Base-by-base conservation (phyloP, 2,113 vertebrate species). In the Chlamydotis undulata region DNA sequence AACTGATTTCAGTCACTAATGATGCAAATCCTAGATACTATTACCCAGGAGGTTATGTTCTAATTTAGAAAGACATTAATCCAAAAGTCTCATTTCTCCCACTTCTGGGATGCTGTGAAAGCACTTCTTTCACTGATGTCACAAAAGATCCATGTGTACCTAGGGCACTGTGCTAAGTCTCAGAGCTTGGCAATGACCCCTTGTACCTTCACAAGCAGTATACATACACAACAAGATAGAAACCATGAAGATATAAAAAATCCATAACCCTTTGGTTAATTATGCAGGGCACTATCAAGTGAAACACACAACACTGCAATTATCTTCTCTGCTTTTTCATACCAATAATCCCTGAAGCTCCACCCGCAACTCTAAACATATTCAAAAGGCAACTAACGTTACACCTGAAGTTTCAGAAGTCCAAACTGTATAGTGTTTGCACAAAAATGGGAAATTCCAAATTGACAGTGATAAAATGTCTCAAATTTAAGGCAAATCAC, bases 371-470 rank as follows among this genome's bases (percentile, higher is more conserved):
- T 56, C 12, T 9, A 39, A 86, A 52, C 31, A 82, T 10, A 45
- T 19, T 37, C 29, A 56, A 47, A 86, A 83, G 22, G 9, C 22
- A 61, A 45, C 7, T 25, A n/a, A 9, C n/a, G 53, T 71, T 31
- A 81, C 6, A 70, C 1, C 2, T 45, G 3, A 87, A 19, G 3
- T 39, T 84, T 70, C 7, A 2, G 7, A 85, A 71, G 6, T 50
- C 55, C 28, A 64, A n/a, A 75, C 8, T 8, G 2, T 18, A 43
- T 0, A 4, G 1, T 22, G 6, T 45, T 49, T 49, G 7, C 14
- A 41, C 4, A 69, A 73, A n/a, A 28, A 24, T 1, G 2, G 31
- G 24, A 57, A 77, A 53, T 33, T 15, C 22, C 49, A 60, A 23
- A 24, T 41, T 75, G 52, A 52, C 31, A 55, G 33, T 11, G 13